Conservation (phyloP, 2,113 vertebrate species). For the Thamnaconus septentrionalis region DNA sequence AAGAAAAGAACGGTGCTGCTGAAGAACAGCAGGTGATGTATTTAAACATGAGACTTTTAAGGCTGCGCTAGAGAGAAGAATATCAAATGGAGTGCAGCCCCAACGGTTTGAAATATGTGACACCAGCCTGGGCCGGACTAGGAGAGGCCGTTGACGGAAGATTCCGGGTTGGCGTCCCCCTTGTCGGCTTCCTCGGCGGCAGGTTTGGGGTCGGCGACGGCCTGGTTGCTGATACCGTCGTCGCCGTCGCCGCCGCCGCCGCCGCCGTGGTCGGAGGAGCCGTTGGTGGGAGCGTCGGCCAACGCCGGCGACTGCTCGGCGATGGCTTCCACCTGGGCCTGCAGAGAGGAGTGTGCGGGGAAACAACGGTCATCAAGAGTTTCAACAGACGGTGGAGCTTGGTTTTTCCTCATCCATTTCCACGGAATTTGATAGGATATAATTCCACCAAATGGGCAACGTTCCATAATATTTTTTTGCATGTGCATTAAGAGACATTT, state of each 20-base stretch:
- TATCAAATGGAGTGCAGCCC: slow-evolving; percentile 35
- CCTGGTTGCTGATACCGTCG: not conserved
- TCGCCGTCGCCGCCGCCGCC: not conserved
- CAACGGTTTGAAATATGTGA: slow-evolving; percentile 56
- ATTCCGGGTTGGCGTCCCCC: slow-evolving; percentile 80
- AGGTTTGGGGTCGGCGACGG: slow-evolving; percentile 70
- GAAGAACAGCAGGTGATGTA: slow-evolving; percentile 10
- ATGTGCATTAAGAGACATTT: too few relatives aligned
- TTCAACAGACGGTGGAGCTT: too few relatives aligned
- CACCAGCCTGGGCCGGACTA: slow-evolving; percentile 72
- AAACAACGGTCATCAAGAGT: not conserved
- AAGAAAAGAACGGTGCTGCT: slow-evolving; percentile 71
- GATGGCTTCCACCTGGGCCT: slow-evolving; percentile 86
- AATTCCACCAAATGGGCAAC: too few relatives aligned
- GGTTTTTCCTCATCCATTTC: too few relatives aligned
- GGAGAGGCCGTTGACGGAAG: slow-evolving; percentile 92
- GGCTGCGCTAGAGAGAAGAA: slow-evolving; percentile 28
- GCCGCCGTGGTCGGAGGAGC: slow-evolving; percentile 77
- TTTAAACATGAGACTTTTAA: slow-evolving; percentile 37
- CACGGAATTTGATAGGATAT: too few relatives aligned
- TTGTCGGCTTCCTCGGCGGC: slow-evolving; percentile 80
- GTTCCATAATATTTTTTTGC: too few relatives aligned
- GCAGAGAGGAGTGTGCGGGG: not conserved
- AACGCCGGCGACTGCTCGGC: slow-evolving; percentile 82
- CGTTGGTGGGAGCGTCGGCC: slow-evolving; percentile 82